phyloP scores from a whole-genome alignment of 2,888 invertebrate species.

The Drosophila demipolita region DNA sequence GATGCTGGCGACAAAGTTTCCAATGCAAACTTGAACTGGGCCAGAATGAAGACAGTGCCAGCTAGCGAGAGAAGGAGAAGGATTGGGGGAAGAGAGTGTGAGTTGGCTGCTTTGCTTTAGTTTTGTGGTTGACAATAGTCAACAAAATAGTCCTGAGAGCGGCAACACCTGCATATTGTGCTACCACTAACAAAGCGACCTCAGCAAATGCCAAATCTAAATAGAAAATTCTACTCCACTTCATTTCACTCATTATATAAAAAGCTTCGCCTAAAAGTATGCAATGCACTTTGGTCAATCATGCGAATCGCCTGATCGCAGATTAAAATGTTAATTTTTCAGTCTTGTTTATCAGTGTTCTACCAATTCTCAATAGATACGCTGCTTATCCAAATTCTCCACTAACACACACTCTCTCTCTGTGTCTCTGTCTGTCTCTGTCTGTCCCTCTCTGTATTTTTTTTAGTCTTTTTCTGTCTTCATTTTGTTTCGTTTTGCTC shows the following conservation, averaged over 20 bases:
- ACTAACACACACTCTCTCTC: background rate
- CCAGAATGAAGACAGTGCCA: background rate
- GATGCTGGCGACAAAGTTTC: conserved; percentile 40
- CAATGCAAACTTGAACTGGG: conserved; percentile 10
- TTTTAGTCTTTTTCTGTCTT: conserved; percentile 20
- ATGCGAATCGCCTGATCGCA: background rate
- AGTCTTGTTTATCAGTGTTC: conserved; percentile 40
- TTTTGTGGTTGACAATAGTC: conserved; percentile 34
- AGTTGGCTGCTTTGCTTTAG: conserved; percentile 25
- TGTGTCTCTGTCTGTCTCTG: too few relatives aligned
- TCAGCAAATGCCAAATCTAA: background rate
- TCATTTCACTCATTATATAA: background rate
- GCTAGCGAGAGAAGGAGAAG: background rate
- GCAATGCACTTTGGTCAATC: background rate
- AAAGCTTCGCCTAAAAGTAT: background rate
- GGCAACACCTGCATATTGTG: conserved; percentile 25
- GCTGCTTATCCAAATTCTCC: conserved; percentile 8
- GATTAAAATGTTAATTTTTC: conserved; percentile 11
- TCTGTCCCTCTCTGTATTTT: background rate
- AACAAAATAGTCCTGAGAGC: conserved; percentile 32
- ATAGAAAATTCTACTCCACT: background rate
- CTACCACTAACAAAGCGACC: background rate
- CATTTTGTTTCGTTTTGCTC: conserved; percentile 13
- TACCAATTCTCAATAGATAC: conserved; percentile 7
- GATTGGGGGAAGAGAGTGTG: background rate